Percentiles rank a stretch among this genome's conserved stretches.
Evolutionary conservation across 2,888 invertebrate genomes (phyloP).

Genomic region (Aspidiotus destructor): DNA sequence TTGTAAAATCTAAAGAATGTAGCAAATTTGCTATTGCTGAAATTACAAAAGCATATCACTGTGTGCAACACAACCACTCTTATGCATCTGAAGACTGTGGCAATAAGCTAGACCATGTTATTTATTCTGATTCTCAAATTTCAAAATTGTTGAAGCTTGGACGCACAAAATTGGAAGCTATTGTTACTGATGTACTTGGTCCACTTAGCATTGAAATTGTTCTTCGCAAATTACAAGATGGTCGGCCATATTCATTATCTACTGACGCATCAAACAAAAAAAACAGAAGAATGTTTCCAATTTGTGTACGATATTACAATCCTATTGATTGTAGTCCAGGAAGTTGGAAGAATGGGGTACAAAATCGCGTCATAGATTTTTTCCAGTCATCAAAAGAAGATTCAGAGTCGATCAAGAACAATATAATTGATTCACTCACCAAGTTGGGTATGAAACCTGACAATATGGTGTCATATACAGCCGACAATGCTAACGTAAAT

Average conservation of each 20-base stretch:
- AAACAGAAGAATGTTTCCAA: constrained; percentile 19
- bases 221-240: constrained; percentile 5
- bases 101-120: constrained; percentile 35
- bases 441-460: constrained; percentile 8
- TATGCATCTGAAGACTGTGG: constrained; percentile 37
- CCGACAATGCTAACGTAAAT: constrained; percentile 29
- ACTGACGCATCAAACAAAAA: constrained; percentile 25
- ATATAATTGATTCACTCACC: constrained; percentile 10
- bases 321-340: neutral
- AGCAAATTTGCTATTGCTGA: constrained; percentile 37
- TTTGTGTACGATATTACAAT: constrained; percentile 18
- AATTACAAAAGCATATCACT: constrained; percentile 36
- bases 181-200: constrained; percentile 11
- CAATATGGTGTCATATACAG: constrained; percentile 14
- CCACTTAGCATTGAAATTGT: neutral
- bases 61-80: constrained; percentile 37
- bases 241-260: constrained; percentile 10
- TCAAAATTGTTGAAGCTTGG: constrained; percentile 19
- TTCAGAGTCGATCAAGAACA: constrained; percentile 12
- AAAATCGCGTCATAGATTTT: constrained; percentile 24
- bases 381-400: constrained; percentile 14
- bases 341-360: constrained; percentile 9
- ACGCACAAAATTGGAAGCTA: constrained; percentile 21
- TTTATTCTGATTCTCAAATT: constrained; percentile 36
- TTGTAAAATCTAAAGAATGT: constrained; percentile 28